Evolutionary conservation across 2,797 vertebrate genomes (phyloP), one percentile per base, ranked within the genome.

Genomic region (Lophius americanus): DNA sequence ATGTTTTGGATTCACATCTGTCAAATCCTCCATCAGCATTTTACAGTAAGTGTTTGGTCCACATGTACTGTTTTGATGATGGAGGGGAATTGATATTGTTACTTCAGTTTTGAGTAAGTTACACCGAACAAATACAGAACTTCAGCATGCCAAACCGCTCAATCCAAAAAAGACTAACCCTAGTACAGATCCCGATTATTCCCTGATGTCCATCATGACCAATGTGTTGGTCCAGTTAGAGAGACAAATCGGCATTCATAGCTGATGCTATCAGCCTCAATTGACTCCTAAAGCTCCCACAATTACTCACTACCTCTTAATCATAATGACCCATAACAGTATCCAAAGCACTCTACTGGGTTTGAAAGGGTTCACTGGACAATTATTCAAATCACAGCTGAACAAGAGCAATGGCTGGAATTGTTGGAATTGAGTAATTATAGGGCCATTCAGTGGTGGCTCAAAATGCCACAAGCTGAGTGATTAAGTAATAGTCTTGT

Each of bases 381-480:
- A 87, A 91, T 92, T 90, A 90, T 88, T 91, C 63, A 93, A 91
- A 91, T 90, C 79, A 79, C 56, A 81, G 73, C 76, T 76, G 75
- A 91, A 90, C 81, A 78, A 80, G 70, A 75, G 70, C 73, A 82
- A 84, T 72, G 68, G 76, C 83, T 65, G 50, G 68, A 87, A 85
- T 79, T 85, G 87, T 71, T 82, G 80, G 80, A 92, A 89, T 84
- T 81, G 75, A 89, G 83, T 91, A 90, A 92, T 93, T 92, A 91
- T 47, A 87, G 83, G 73, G 83, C 70, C 74, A 78, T 67, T 60
- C 60, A 73, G 64, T 53, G 7, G 76, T 80, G 76, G 67, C 81
- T 90, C 76, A 58, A 89, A 91, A 89, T 89, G 89, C 78, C 89
- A 92, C 71, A 74, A 73, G 73, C 84, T 82, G 76, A 88, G 85